Base-by-base conservation (phyloP, 2,113 vertebrate species). In the Crocuta crocuta region DNA sequence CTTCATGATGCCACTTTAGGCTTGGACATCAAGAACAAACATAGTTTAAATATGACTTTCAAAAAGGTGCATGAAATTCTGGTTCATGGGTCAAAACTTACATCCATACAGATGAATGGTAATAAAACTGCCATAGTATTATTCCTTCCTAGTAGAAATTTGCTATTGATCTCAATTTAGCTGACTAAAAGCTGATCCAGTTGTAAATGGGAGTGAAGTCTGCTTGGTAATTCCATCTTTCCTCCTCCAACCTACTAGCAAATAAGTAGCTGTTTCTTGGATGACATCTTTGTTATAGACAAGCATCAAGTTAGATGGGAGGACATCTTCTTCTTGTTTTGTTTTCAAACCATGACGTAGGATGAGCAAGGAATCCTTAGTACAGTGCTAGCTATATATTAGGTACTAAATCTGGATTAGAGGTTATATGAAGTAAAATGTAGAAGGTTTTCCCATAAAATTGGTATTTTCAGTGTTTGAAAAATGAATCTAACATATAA, bases 401-500 rank as follows among this genome's bases (percentile, higher is more conserved):
- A 73, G 15, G 10, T 87, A 39, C 10, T 84, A 43, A 66, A 87
- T 50, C 48, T 92, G 80, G 26, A 76, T n/a, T 26, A 71, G 7
- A 73, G 78, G n/a, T 28, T 66, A 65, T 7, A 26, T 66, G 35
- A 83, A 63, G 13, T 48, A 84, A 65, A 78, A 65, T 70, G 43
- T n/a, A 10, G 5, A 80, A 88, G 1, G 24, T 15, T 71, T 53
- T 89, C 8, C 16, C 24, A 70, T 3, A 80, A 83, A 89, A 31
- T 33, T 83, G 23, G 1, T 73, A 83, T 94, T 89, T 86, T 90
- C 5, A 31, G 11, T 13, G 71, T 89, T 2, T 86, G 10, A 92
- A 74, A 89, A 95, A 94, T 86, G 31, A 94, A 91, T 76, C 15
- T 94, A 82, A 65, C 39, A 31, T 28, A 35, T 33, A 90, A 84